These are phyloP conservation scores for Spinibarbus caldwelli DNA, from an alignment of 2,797 vertebrate species.

Conservation along the genomic window DNA sequence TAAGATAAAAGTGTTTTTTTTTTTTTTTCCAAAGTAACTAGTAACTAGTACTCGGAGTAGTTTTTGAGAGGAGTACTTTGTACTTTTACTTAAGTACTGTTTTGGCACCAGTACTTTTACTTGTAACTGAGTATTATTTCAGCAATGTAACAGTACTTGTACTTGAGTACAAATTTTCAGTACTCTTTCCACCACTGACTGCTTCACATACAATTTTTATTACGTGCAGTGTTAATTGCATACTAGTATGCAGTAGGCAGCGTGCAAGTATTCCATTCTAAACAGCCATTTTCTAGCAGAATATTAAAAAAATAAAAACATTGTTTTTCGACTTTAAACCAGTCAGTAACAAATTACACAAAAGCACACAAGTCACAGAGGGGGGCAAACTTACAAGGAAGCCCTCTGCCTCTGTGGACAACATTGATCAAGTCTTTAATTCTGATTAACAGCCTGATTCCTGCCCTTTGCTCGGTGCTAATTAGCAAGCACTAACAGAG, in stretches of 20 bases:
- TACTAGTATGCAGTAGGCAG: background rate
- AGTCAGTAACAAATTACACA: conserved; percentile 5
- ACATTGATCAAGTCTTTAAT: conserved; percentile 61
- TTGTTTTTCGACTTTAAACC: background rate
- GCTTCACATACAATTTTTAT: background rate
- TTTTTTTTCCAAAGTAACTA: too few species aligned
- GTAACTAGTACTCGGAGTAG: too few species aligned
- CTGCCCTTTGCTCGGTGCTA: conserved; percentile 55
- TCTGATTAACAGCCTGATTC: conserved; percentile 62
- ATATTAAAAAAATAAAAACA: conserved; percentile 4
- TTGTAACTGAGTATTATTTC: too few species aligned
- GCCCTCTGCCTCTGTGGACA: conserved; percentile 39
- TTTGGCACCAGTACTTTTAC: too few species aligned
- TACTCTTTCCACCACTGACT: too few species aligned
- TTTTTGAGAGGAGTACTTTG: too few species aligned
- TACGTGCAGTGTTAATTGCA: background rate
- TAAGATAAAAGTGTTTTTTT: too few species aligned
- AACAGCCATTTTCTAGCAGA: conserved; percentile 21
- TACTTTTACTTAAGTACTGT: too few species aligned
- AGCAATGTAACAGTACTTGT: too few species aligned
- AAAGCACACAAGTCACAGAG: conserved; percentile 4
- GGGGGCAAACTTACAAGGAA: conserved; percentile 35
- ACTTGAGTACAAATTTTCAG: too few species aligned
- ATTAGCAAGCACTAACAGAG: conserved; percentile 57
- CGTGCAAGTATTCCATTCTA: background rate